These are phyloP conservation scores for Aphelinus certus DNA, from an alignment of 1,140 invertebrate species.

Conservation along the genomic window DNA sequence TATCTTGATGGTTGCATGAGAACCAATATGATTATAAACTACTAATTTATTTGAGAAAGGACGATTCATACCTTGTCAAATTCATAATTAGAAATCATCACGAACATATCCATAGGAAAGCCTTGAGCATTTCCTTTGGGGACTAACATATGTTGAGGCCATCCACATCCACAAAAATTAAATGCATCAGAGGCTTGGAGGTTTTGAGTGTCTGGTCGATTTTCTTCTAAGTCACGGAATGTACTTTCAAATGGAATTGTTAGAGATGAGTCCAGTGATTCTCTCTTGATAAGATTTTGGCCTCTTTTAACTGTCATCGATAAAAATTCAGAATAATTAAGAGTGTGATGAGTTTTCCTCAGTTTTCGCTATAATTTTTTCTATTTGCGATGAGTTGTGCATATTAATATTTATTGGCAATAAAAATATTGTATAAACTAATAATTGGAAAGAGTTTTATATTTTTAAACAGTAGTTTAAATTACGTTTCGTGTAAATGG, in stretches of 20 bases:
- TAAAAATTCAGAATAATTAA: background rate
- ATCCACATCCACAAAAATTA: conserved; percentile 77
- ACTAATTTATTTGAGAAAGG: background rate
- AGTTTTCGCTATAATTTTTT: background rate
- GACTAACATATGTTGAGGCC: conserved; percentile 86
- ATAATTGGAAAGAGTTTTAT: background rate
- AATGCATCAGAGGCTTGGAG: conserved; percentile 26
- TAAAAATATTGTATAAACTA: background rate
- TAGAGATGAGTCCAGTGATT: conserved; percentile 74
- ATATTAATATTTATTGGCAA: too few species aligned
- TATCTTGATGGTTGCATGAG: too few species aligned
- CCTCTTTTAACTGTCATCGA: conserved; percentile 1
- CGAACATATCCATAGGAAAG: conserved; percentile 76
- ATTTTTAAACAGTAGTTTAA: too few species aligned
- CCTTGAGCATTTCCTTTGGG: conserved; percentile 78
- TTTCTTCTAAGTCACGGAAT: conserved; percentile 1
- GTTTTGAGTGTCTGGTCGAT: conserved; percentile 35
- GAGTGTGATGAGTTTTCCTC: too few species aligned
- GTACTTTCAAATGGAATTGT: conserved; percentile 79
- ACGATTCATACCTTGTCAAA: conserved; percentile 71
- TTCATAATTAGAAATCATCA: conserved; percentile 81
- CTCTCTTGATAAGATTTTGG: conserved; percentile 70
- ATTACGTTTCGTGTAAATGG: too few species aligned
- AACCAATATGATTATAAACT: too few species aligned
- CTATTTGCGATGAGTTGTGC: too few species aligned